Base-by-base conservation (phyloP, 2,113 vertebrate genomes). In the Coptodon rendalli region DNA sequence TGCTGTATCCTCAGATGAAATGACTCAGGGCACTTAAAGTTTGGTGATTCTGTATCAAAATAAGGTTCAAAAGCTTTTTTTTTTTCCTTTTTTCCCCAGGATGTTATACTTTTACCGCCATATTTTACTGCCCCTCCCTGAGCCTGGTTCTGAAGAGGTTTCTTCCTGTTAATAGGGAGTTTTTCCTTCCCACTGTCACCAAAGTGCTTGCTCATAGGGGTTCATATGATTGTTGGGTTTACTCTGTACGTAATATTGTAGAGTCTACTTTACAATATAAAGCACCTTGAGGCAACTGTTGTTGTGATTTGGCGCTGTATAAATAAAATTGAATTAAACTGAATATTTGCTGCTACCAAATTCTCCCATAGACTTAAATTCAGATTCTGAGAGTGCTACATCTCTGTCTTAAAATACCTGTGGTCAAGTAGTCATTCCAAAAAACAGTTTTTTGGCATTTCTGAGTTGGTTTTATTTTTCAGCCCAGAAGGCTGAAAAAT, bases 111-210 rank as follows among this genome's bases (percentile, higher is more conserved):
- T 22, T 12, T 40, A 12, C 52, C 2, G 9, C 52, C 52, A 54
- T 11, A 22, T 53, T 53, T 53, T 53, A 11, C 0, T 2, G 1
- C n/a, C n/a, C 10, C 52, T 22, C n/a, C 52, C 10, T 11, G 10
- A 54, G 52, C n/a, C 52, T 54, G 52, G 52, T 54, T 54, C n/a
- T 22, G 52, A 22, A 6, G 10, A 22, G 52, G 52, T 54, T 11
- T 53, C 2, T 53, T 53, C 19, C 52, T 53, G 19, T 53, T 53
- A 22, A 53, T 3, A 53, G 9, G 52, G 52, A 53, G 19, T 11
- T 54, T 54, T 54, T 54, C 52, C n/a, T 12, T 22, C 2, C n/a
- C 52, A 54, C 52, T 54, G n/a, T 54, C 10, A 11, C 52, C 52
- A 54, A 54, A 54, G 52, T 54, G n/a, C 10, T 54, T 2, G 52